A percentile compares a stretch with the other conserved stretches of the same genome.
phyloP scores from a whole-genome alignment of 2,888 invertebrate genomes.

The Drosophila acutilabella region DNA sequence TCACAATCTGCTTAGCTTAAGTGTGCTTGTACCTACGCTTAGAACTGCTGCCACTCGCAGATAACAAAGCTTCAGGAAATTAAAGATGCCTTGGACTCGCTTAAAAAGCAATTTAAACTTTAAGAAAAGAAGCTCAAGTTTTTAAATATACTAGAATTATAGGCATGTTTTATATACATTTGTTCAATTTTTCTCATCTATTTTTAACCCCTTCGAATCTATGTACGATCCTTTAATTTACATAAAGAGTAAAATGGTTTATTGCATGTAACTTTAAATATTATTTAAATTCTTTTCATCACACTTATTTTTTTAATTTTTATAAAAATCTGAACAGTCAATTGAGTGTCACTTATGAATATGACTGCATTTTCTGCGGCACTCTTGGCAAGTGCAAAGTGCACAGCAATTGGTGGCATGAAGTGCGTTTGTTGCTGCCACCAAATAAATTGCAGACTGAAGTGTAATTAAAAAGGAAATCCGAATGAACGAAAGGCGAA shows the following conservation, averaged over 20 bases:
- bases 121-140: background rate
- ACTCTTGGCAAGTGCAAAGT: conserved; percentile 24
- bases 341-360: conserved; percentile 11
- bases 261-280: too few species aligned
- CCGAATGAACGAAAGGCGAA: conserved; percentile 21
- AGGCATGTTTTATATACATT: too few species aligned
- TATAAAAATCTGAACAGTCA: background rate
- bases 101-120: background rate
- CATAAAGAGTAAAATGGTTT: too few species aligned
- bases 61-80: conserved; percentile 37
- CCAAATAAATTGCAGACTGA: conserved; percentile 24
- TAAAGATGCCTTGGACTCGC: conserved; percentile 5
- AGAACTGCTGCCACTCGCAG: conserved; percentile 43
- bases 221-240: too few species aligned
- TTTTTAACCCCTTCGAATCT: too few species aligned
- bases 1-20: conserved; percentile 24
- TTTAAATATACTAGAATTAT: too few species aligned
- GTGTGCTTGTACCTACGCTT: conserved; percentile 17
- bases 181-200: too few species aligned
- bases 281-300: background rate
- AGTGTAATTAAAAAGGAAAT: conserved; percentile 57
- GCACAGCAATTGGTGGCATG: conserved; percentile 27
- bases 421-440: conserved; percentile 24
- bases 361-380: background rate
- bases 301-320: background rate